phyloP scores from a whole-genome alignment of 2,888 invertebrate genomes.

The Erynnis tages region DNA sequence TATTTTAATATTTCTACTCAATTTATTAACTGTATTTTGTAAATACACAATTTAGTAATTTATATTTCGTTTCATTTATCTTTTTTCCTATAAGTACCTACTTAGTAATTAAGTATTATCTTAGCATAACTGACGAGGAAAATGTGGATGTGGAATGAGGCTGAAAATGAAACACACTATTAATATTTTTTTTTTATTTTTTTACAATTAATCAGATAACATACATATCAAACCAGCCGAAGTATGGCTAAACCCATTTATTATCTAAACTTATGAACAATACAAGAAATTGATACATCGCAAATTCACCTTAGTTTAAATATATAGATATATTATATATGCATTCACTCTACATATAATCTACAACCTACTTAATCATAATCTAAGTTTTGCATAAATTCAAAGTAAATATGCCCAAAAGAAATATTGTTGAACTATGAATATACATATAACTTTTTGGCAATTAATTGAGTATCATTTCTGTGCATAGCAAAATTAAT shows the following conservation, averaged over 20 bases:
- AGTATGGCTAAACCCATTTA: slow-evolving; percentile 82
- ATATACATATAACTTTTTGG: slow-evolving; percentile 82
- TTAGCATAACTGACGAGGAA: neutral
- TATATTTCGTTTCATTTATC: no score
- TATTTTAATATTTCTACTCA: slow-evolving; percentile 16
- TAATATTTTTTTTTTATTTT: slow-evolving; percentile 69
- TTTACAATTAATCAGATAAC: slow-evolving; percentile 82
- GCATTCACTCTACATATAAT: slow-evolving; percentile 80
- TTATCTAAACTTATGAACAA: slow-evolving; percentile 81
- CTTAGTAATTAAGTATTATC: no score
- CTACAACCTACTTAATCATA: slow-evolving; percentile 80
- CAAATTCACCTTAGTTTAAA: slow-evolving; percentile 79
- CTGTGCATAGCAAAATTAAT: slow-evolving; percentile 82
- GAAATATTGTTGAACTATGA: slow-evolving; percentile 81
- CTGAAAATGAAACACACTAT: slow-evolving; percentile 63
- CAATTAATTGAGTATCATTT: slow-evolving; percentile 83
- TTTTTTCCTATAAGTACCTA: no score
- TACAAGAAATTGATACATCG: slow-evolving; percentile 82
- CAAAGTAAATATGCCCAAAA: slow-evolving; percentile 82
- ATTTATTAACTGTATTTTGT: slow-evolving; percentile 16
- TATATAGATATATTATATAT: slow-evolving; percentile 80
- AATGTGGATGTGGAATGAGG: slow-evolving; percentile 29
- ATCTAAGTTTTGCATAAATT: slow-evolving; percentile 81
- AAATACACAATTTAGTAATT: slow-evolving; percentile 1
- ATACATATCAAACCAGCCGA: slow-evolving; percentile 82